These are phyloP conservation scores for Brachyopa scutellaris DNA, from an alignment of 2,888 invertebrate genomes.

Conservation along the genomic window DNA sequence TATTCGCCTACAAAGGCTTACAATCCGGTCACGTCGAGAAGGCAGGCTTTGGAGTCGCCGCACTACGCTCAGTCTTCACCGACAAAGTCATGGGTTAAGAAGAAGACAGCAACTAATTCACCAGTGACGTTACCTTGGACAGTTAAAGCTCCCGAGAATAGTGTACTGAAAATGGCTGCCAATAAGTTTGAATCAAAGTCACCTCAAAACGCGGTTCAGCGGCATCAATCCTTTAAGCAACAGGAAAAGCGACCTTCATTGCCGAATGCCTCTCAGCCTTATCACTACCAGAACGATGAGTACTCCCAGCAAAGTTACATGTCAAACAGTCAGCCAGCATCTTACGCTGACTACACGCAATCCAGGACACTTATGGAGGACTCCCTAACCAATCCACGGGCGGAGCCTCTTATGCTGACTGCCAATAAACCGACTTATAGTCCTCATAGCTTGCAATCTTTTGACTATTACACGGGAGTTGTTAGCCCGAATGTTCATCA, in stretches of 20 bases:
- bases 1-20: conserved; percentile 74
- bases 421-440: conserved; percentile 77
- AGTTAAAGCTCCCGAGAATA: conserved; percentile 81
- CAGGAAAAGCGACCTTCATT: conserved; percentile 80
- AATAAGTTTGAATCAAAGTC: conserved; percentile 83
- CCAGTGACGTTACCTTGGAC: conserved; percentile 83
- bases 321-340: conserved; percentile 54
- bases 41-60: conserved; percentile 59
- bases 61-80: conserved; percentile 75
- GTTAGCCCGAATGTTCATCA: conserved; percentile 39
- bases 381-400: conserved; percentile 80
- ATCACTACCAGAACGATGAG: conserved; percentile 43
- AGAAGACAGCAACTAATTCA: conserved; percentile 77
- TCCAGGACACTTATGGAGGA: conserved; percentile 70
- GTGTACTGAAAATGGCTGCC: conserved; percentile 83
- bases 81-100: conserved; percentile 71
- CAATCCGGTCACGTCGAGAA: conserved; percentile 36
- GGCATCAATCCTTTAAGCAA: conserved; percentile 78
- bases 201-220: conserved; percentile 76
- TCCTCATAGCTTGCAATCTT: conserved; percentile 66
- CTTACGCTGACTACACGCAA: conserved; percentile 75
- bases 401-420: conserved; percentile 79
- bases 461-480: conserved; percentile 74
- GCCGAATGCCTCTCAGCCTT: conserved; percentile 79
- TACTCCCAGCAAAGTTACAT: conserved; percentile 48